These are phyloP conservation scores for Lethenteron camtschaticum DNA, from an alignment of 2,113 vertebrate genomes.

Conservation along the genomic window DNA sequence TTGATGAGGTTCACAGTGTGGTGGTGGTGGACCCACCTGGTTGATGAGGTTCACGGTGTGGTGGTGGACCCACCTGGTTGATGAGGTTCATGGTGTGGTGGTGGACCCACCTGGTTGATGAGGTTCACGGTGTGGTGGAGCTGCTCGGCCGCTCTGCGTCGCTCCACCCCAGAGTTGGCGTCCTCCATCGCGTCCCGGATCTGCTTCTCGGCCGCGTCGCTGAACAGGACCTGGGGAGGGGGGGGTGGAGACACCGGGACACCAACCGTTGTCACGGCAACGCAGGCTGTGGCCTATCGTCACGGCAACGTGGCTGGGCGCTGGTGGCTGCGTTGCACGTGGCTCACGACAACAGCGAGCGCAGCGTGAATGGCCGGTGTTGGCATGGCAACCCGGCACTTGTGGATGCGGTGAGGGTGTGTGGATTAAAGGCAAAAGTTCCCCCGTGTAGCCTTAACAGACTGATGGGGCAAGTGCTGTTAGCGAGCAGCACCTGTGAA, in stretches of 20 bases:
- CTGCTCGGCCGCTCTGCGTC: slow-evolving; percentile 35
- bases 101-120: slow-evolving; percentile 51
- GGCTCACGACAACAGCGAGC: too few species aligned
- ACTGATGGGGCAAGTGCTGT: too few species aligned
- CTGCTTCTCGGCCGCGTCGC: slow-evolving; percentile 42
- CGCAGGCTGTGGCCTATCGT: not conserved
- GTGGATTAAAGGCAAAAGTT: too few species aligned
- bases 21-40: slow-evolving; percentile 29
- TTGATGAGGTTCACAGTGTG: slow-evolving; percentile 15
- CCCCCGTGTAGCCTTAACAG: too few species aligned
- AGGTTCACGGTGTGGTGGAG: slow-evolving; percentile 48
- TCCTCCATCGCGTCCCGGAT: slow-evolving; percentile 37
- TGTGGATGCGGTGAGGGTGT: too few species aligned
- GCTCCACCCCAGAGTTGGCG: slow-evolving; percentile 22
- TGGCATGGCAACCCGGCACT: too few species aligned
- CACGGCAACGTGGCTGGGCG: not conserved
- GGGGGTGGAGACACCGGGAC: not conserved
- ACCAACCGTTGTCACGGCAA: slow-evolving; percentile 1
- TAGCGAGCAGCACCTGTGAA: too few species aligned
- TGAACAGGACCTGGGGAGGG: slow-evolving; percentile 51
- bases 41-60: slow-evolving; percentile 24
- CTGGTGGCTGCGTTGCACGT: too few species aligned
- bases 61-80: too few species aligned
- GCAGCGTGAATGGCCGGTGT: too few species aligned
- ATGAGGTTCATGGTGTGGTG: too few species aligned